Base-by-base conservation (phyloP, 2,797 vertebrate genomes). In the Lacerta bilineata region DNA sequence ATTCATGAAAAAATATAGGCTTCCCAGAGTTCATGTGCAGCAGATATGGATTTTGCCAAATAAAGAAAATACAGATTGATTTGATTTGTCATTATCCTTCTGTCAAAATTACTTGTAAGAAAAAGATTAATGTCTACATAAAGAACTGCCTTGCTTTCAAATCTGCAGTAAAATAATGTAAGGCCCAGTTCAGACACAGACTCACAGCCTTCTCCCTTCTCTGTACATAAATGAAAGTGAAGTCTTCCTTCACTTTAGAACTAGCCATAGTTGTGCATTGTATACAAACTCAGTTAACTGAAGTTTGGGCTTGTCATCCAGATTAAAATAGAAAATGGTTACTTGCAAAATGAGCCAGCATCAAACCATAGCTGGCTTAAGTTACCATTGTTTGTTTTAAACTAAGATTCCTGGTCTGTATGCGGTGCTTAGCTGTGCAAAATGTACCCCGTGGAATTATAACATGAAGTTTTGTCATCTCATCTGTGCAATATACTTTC, bases 1-100 rank as follows among this genome's bases (percentile, higher is more conserved):
- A 90, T 46, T 80, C 89, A 87, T 90, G 83, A 94, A 88, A 64
- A 83, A 43, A 33, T 75, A 36, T 86, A n/a, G 1, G 87, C 90
- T 93, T 92, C 74, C 11, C 80, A 90, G 84, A 81, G 82, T 29
- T 87, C 84, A 71, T 0, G 0, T 93, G 55, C 83, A 87, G 43
- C 0, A 41, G 76, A 89, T 33, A 17, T 87, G 75, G 84, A 83
- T 72, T 78, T 74, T 87, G 64, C 79, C 76, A 59, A 89, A 78
- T 2, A 77, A 68, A 91, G 87, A 85, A 46, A 81, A n/a, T 89
- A 86, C 90, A 81, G 66, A 68, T 68, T 77, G 84, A 3, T 10
- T 93, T 87, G 85, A 59, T 79, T 59, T 64, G 41, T 79, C 72
- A 55, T 36, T 80, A 80, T 84, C 33, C 86, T 88, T 92, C 81